Base-by-base conservation (phyloP, 2,113 vertebrate genomes). In the Clarias macrocephalus region DNA sequence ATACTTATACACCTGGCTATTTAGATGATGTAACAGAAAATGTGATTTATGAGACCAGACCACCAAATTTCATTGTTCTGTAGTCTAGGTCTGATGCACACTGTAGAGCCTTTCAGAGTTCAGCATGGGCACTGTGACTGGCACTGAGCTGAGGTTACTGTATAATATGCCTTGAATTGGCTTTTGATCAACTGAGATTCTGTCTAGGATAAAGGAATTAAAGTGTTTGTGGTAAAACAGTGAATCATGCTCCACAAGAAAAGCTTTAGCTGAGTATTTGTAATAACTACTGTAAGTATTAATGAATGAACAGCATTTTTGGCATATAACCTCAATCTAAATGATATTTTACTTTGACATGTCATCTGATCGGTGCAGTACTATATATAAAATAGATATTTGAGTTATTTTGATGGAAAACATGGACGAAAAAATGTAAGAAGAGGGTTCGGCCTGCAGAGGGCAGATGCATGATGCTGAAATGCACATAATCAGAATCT, bases 391-490 rank as follows among this genome's bases (percentile, higher is more conserved):
- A 73, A 42, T 37, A 11, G 42, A 2, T 52, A 48, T 48, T 42
- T 42, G 5, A 11, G 9, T 48, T 75, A 13, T 25, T 25, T 28
- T 56, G 2, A n/a, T 52, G 21, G 48, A 13, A 56, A 77, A n/a
- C 1, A 5, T 75, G 0, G n/a, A 30, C 54, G 10, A 57, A 59
- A 59, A 57, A 30, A 80, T 63, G 57, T 48, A 86, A 25, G 59
- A 73, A 73, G 15, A 62, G 10, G 2, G 15, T 42, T 73, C 10
- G 2, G 56, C 79, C 79, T 62, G 85, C 37, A 86, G 85, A 82
- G 68, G 85, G 79, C 85, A 86, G 66, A 75, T n/a, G 28, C 30
- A 75, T 85, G 33, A 37, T n/a, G 37, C 21, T 66, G 23, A 57
- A 84, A 18, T 57, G 1, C 12, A 54, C 18, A 42, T 15, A 3